Conservation (phyloP, 1,140 invertebrate genomes). For the Drosophila sulfurigaster region DNA sequence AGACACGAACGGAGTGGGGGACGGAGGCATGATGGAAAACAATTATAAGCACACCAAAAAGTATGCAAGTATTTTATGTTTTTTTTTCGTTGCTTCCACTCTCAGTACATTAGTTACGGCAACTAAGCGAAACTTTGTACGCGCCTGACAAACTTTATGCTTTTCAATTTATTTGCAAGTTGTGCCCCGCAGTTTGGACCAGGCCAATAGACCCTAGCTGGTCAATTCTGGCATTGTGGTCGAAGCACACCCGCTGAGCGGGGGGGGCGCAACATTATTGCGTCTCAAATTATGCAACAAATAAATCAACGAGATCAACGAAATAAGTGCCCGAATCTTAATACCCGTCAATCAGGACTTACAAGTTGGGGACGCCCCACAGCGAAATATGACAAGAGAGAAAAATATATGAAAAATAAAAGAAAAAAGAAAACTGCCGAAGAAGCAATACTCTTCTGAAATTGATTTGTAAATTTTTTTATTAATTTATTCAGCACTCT, state of each 20-base stretch:
- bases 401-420: constrained; percentile 6
- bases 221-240: constrained; percentile 34
- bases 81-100: background rate
- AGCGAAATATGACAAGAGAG: constrained; percentile 31
- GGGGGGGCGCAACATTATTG: constrained; percentile 30
- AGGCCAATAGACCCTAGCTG: constrained; percentile 19
- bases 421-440: background rate
- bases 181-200: constrained; percentile 14
- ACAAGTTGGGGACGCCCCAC: constrained; percentile 40
- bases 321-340: constrained; percentile 50
- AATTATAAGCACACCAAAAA: constrained; percentile 79
- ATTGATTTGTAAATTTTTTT: no score
- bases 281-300: constrained; percentile 70
- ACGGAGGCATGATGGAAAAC: constrained; percentile 52
- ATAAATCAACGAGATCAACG: constrained; percentile 74
- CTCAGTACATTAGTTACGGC: constrained; percentile 60
- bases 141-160: constrained; percentile 71
- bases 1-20: no score
- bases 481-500: no score
- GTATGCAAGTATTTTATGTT: constrained; percentile 71
- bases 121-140: constrained; percentile 54
- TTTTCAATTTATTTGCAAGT: constrained; percentile 80
- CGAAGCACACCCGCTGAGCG: background rate
- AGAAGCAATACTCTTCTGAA: background rate
- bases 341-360: constrained; percentile 62